Evolutionary conservation across 2,113 vertebrate genomes (phyloP).

Genomic region (Xenopus borealis): DNA sequence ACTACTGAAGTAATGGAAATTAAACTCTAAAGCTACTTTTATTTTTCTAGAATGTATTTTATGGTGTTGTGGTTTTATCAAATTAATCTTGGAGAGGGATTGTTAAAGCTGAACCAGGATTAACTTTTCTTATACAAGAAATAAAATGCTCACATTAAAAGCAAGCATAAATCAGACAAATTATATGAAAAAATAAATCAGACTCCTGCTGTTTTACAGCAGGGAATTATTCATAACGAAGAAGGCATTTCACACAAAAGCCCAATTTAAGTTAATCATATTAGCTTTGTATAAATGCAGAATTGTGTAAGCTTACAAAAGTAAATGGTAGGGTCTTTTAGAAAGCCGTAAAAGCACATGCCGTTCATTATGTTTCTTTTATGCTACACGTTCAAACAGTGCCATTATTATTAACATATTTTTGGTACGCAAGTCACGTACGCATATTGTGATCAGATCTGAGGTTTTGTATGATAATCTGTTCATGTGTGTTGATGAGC

Average conservation of each 20-base stretch:
- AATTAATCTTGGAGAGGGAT: conserved; percentile 8
- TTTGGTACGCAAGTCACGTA: too few relatives aligned
- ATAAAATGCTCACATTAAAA: conserved; percentile 5
- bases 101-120: conserved; percentile 1
- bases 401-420: background rate
- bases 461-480: too few relatives aligned
- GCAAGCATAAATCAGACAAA: conserved; percentile 1
- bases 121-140: background rate
- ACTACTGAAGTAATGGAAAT: too few relatives aligned
- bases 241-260: conserved; percentile 4
- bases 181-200: conserved; percentile 9
- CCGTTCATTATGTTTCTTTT: background rate
- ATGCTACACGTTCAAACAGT: background rate
- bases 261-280: conserved; percentile 7
- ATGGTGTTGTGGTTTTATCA: background rate
- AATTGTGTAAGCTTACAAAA: background rate
- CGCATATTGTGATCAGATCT: too few relatives aligned
- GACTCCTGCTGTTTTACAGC: conserved; percentile 12
- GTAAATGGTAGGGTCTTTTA: background rate
- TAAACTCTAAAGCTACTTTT: conserved; percentile 1
- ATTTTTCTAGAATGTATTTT: background rate
- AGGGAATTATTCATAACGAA: conserved; percentile 1
- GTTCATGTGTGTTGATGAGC: too few relatives aligned
- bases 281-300: background rate
- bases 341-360: background rate